Conservation (phyloP, 1,140 invertebrate genomes). For the Eufriesea mexicana region DNA sequence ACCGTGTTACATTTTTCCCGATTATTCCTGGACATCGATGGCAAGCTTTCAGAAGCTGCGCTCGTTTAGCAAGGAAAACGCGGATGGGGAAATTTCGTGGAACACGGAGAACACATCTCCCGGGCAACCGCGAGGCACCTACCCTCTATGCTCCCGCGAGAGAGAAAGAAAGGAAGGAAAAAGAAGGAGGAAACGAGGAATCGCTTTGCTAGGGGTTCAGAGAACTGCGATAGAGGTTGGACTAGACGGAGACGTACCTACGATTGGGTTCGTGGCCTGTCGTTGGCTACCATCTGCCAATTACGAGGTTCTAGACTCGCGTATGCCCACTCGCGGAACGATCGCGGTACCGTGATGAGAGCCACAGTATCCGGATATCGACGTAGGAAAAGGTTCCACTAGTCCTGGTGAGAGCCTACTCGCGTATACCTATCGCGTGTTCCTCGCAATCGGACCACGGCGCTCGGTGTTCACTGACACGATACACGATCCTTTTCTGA, state of each 20-base stretch:
- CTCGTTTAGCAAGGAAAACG: neutral
- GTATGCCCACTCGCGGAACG: neutral
- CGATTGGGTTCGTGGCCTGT: conserved; percentile 11
- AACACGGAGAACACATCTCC: conserved; percentile 22
- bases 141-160: conserved; percentile 12
- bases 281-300: conserved; percentile 37
- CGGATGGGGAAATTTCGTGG: neutral
- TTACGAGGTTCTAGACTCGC: conserved; percentile 4
- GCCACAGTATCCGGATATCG: too few species aligned
- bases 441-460: too few species aligned
- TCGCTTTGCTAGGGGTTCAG: neutral
- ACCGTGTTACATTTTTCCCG: neutral
- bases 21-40: neutral
- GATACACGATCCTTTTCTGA: neutral
- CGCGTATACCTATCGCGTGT: neutral
- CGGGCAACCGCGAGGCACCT: neutral
- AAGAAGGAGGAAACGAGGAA: neutral
- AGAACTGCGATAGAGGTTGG: conserved; percentile 24
- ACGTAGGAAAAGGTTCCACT: neutral
- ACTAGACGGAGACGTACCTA: conserved; percentile 49
- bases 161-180: neutral
- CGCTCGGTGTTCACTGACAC: conserved; percentile 11
- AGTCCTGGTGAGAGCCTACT: conserved; percentile 3
- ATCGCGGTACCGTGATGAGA: neutral
- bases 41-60: too few species aligned